phyloP scores from a whole-genome alignment of 2,113 vertebrate species.

The Cavia porcellus region DNA sequence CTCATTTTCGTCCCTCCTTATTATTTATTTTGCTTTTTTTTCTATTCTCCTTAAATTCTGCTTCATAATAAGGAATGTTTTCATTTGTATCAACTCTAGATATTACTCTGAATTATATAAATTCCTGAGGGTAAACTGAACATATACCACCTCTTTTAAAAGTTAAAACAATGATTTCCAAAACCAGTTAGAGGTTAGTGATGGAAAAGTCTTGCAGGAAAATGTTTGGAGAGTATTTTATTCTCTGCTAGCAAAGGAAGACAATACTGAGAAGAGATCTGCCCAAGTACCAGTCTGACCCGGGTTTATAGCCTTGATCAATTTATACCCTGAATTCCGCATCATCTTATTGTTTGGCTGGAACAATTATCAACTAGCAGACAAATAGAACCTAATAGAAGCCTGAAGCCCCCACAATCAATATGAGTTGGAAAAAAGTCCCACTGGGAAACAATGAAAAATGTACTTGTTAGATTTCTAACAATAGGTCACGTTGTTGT shows the following conservation, averaged over 20 bases:
- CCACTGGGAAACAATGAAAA: conserved; percentile 76
- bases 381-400: conserved; percentile 60
- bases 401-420: conserved; percentile 72
- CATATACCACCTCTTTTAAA: conserved; percentile 15
- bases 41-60: neutral
- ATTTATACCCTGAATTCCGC: conserved; percentile 64
- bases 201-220: neutral
- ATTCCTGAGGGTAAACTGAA: conserved; percentile 20
- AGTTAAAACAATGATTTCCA: conserved; percentile 58
- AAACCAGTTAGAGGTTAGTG: neutral
- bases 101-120: neutral
- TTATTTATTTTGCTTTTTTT: neutral
- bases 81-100: neutral
- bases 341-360: conserved; percentile 47
- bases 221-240: neutral
- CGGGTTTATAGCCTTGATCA: neutral
- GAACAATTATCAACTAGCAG: conserved; percentile 70
- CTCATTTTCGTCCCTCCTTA: neutral
- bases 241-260: neutral
- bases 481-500: conserved; percentile 76
- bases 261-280: neutral
- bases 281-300: neutral
- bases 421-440: conserved; percentile 62
- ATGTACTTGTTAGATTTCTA: conserved; percentile 70
- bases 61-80: neutral